Percentiles rank a stretch among this genome's conserved stretches.
Conservation (phyloP, 2,888 invertebrate species). For the Prenolepis imparis region DNA sequence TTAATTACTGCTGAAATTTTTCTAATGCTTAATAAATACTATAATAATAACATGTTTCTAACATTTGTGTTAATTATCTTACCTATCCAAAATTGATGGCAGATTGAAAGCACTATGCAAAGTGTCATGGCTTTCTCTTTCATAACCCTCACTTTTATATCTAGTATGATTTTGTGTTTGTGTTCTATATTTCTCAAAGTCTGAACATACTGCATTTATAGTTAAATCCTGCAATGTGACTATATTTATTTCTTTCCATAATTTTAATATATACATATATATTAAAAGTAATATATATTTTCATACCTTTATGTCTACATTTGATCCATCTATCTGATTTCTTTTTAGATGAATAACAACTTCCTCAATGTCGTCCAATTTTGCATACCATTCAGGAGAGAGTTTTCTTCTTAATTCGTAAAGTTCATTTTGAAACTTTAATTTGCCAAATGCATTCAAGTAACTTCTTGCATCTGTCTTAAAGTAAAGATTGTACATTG, state of each 20-base stretch:
- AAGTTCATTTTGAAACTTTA: slow-evolving; percentile 79
- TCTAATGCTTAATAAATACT: not conserved
- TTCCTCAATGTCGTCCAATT: slow-evolving; percentile 78
- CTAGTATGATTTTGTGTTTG: slow-evolving; percentile 42
- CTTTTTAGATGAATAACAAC: slow-evolving; percentile 61
- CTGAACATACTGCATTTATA: slow-evolving; percentile 28
- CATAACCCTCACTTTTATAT: not conserved
- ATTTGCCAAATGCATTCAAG: slow-evolving; percentile 76
- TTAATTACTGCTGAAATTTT: not conserved
- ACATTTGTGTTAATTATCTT: slow-evolving; percentile 48
- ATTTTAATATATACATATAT: not conserved
- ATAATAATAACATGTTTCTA: not conserved
- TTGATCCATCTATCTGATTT: slow-evolving; percentile 34
- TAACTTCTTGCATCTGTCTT: slow-evolving; percentile 75
- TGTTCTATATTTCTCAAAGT: slow-evolving; percentile 39
- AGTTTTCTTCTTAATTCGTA: slow-evolving; percentile 74
- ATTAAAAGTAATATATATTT: not conserved
- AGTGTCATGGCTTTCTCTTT: slow-evolving; percentile 32
- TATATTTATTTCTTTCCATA: not conserved
- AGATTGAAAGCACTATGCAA: slow-evolving; percentile 47
- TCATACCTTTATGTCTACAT: not conserved
- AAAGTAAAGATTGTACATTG: not conserved
- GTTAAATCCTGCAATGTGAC: slow-evolving; percentile 11
- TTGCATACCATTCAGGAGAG: slow-evolving; percentile 74
- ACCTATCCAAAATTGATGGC: slow-evolving; percentile 72